Conservation (phyloP, 2,797 vertebrate genomes). For the Myotis daubentonii region DNA sequence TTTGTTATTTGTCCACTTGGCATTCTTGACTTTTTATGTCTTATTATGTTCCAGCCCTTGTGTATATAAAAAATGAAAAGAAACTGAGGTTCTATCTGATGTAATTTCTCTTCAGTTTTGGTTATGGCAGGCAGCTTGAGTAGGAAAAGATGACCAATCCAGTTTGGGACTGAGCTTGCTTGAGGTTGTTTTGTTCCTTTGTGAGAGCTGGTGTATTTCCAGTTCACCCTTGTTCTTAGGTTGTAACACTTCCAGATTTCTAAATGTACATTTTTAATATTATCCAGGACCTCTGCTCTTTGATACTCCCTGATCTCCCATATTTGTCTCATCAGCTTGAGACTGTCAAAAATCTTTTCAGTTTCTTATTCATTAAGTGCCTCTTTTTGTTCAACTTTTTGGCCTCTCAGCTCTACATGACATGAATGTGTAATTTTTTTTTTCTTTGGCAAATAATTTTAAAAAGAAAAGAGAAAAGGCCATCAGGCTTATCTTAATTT, state of each 20-base stretch:
- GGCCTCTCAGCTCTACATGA: background rate
- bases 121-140: background rate
- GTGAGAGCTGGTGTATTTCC: background rate
- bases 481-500: background rate
- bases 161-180: background rate
- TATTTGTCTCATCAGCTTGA: conserved; percentile 8
- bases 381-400: conserved; percentile 18
- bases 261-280: background rate
- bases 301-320: background rate
- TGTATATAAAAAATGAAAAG: background rate
- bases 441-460: background rate
- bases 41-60: background rate
- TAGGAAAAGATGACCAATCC: background rate
- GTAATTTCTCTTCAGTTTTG: background rate
- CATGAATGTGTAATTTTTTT: background rate
- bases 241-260: background rate
- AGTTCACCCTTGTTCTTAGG: background rate
- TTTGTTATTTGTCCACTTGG: background rate
- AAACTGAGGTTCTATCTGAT: background rate
- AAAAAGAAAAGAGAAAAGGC: background rate
- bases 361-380: background rate
- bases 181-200: conserved; percentile 8
- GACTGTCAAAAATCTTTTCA: background rate
- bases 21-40: background rate
- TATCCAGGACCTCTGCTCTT: conserved; percentile 1